phyloP scores from a whole-genome alignment of 2,113 vertebrate genomes.

The Gasterosteus aculeatus region DNA sequence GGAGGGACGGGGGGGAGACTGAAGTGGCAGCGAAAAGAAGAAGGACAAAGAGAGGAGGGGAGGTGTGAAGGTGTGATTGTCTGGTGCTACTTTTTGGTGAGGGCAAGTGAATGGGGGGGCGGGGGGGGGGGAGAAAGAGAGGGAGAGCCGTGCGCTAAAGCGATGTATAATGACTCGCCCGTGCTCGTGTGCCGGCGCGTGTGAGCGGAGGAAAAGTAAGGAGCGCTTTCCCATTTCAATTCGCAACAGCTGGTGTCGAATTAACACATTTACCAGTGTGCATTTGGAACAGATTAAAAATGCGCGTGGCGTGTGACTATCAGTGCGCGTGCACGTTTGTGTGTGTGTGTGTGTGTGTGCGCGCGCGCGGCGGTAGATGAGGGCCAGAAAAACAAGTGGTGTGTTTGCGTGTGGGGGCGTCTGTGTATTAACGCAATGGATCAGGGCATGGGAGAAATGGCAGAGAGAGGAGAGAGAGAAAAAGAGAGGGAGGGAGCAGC shows the following conservation, averaged over 20 bases:
- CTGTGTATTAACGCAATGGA: constrained; percentile 71
- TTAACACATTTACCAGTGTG: constrained; percentile 82
- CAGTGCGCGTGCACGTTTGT: constrained; percentile 26
- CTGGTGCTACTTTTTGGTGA: constrained; percentile 67
- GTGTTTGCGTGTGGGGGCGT: constrained; percentile 68
- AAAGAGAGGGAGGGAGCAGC: constrained; percentile 2
- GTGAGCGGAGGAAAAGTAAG: constrained; percentile 58
- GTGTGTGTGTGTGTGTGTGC: constrained; percentile 29
- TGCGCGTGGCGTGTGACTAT: constrained; percentile 72
- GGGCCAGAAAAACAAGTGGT: constrained; percentile 58
- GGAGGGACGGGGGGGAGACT: constrained; percentile 23
- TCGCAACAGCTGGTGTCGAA: constrained; percentile 82
- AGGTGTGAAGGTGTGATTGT: constrained; percentile 66
- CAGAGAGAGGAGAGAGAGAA: constrained; percentile 28
- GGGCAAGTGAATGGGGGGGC: constrained; percentile 44
- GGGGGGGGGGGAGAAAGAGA: background rate
- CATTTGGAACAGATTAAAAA: constrained; percentile 82
- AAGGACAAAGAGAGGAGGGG: constrained; percentile 42
- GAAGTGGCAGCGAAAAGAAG: constrained; percentile 47
- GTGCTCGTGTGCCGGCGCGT: constrained; percentile 39
- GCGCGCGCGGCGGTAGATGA: constrained; percentile 6
- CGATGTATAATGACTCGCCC: constrained; percentile 61
- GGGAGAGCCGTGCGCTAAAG: constrained; percentile 31
- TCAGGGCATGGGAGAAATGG: constrained; percentile 64
- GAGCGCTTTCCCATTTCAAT: constrained; percentile 76